A percentile compares a stretch with the other conserved stretches of the same genome.
phyloP scores from a whole-genome alignment of 2,797 vertebrate genomes.

The Helostoma temminkii region DNA sequence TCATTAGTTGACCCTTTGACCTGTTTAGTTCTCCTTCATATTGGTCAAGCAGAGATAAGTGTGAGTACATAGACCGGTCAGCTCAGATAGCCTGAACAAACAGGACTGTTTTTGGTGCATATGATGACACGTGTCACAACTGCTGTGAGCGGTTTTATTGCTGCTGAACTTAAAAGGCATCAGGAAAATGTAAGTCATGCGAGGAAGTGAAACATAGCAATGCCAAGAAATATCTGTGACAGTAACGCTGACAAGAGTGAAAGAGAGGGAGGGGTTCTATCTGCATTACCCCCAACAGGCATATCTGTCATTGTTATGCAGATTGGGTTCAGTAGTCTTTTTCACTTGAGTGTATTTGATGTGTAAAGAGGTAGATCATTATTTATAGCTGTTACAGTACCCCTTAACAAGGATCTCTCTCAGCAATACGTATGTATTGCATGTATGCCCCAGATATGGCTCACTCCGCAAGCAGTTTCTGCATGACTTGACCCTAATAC shows the following conservation, averaged over 20 bases:
- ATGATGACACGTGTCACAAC: conserved; percentile 6
- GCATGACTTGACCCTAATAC: conserved; percentile 76
- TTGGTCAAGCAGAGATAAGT: conserved; percentile 8
- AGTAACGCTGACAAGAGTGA: conserved; percentile 57
- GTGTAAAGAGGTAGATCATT: conserved; percentile 46
- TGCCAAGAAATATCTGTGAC: conserved; percentile 50
- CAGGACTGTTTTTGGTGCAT: conserved; percentile 16
- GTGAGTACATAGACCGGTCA: conserved; percentile 12
- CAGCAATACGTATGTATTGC: conserved; percentile 55
- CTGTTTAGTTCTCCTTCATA: conserved; percentile 11
- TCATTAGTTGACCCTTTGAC: conserved; percentile 30
- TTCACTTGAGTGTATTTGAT: conserved; percentile 57
- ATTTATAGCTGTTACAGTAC: conserved; percentile 50
- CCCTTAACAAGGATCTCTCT: conserved; percentile 37
- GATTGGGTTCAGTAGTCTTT: conserved; percentile 61
- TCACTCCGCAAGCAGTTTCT: conserved; percentile 60
- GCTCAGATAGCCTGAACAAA: conserved; percentile 22
- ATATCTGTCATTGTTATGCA: conserved; percentile 74
- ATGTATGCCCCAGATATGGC: conserved; percentile 69
- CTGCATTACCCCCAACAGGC: conserved; percentile 54
- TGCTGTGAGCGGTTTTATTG: neutral
- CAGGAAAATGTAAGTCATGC: conserved; percentile 4
- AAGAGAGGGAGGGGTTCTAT: conserved; percentile 33
- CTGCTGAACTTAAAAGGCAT: conserved; percentile 30
- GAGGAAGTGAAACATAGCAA: conserved; percentile 28